phyloP scores from a whole-genome alignment of 2,888 invertebrate genomes.

The Xylocampa areola region DNA sequence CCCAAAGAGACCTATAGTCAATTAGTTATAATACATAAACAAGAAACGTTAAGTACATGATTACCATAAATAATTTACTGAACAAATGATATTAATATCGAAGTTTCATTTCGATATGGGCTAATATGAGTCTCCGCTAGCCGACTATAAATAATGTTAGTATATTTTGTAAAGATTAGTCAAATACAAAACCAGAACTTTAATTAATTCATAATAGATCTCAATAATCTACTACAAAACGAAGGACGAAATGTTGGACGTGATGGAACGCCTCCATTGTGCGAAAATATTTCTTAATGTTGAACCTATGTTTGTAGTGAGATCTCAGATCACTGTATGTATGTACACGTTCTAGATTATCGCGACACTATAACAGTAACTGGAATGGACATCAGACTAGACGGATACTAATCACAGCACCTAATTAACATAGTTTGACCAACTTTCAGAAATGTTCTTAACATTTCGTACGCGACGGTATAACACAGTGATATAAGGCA shows the following conservation, averaged over 20 bases:
- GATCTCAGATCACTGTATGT: slow-evolving; percentile 24
- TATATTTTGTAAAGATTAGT: too few relatives aligned
- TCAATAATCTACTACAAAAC: slow-evolving; percentile 32
- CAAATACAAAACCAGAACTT: background rate
- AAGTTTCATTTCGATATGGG: slow-evolving; percentile 14
- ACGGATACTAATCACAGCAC: slow-evolving; percentile 81
- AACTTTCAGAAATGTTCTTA: slow-evolving; percentile 77
- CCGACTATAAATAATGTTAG: slow-evolving; percentile 6
- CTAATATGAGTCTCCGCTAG: slow-evolving; percentile 8
- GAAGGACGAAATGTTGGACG: slow-evolving; percentile 56
- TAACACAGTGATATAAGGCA: slow-evolving; percentile 80
- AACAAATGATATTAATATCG: slow-evolving; percentile 18
- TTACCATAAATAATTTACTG: slow-evolving; percentile 32
- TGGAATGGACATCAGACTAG: slow-evolving; percentile 83
- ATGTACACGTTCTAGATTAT: slow-evolving; percentile 26
- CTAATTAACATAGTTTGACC: slow-evolving; percentile 64
- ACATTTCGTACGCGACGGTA: slow-evolving; percentile 77
- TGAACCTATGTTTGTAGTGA: slow-evolving; percentile 4
- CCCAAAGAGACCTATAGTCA: slow-evolving; percentile 42
- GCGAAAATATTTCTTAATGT: slow-evolving; percentile 19
- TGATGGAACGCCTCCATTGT: slow-evolving; percentile 32
- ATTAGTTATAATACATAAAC: slow-evolving; percentile 30
- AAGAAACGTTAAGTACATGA: slow-evolving; percentile 42
- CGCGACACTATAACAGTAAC: slow-evolving; percentile 33
- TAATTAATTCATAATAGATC: slow-evolving; percentile 10